These are phyloP conservation scores for Vidua chalybeata DNA, from an alignment of 2,113 vertebrate species.

Conservation along the genomic window DNA sequence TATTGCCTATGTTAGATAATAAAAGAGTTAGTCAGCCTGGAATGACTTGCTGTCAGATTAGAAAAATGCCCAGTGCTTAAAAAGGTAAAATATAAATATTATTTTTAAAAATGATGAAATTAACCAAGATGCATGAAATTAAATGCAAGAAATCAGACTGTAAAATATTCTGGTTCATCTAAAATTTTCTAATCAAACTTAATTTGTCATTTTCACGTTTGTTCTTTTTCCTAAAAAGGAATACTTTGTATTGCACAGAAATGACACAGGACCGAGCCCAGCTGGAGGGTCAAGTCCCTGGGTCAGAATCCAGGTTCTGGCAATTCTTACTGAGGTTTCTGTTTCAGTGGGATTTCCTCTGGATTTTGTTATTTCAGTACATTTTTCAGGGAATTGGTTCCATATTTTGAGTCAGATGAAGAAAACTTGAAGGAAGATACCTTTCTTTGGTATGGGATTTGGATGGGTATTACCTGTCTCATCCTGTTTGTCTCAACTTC, in stretches of 20 bases:
- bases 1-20: not conserved
- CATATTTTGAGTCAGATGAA: not conserved
- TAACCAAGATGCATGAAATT: not conserved
- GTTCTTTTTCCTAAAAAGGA: not conserved
- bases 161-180: not conserved
- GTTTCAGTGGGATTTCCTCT: not conserved
- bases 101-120: not conserved
- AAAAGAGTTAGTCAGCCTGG: not conserved
- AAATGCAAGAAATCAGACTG: not conserved
- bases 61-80: not conserved
- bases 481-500: not conserved
- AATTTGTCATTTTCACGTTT: not conserved
- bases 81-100: not conserved
- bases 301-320: not conserved
- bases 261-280: not conserved
- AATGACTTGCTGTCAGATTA: not conserved
- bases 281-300: rapidly evolving
- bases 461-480: not conserved
- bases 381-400: not conserved
- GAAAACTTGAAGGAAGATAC: not conserved
- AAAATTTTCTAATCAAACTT: not conserved
- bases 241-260: not conserved
- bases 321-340: not conserved
- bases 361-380: not conserved
- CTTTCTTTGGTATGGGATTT: not conserved